Evolutionary conservation across 2,113 vertebrate species (phyloP), one percentile per base, ranked within the genome.

Genomic region (Cephalopholis sonnerati): DNA sequence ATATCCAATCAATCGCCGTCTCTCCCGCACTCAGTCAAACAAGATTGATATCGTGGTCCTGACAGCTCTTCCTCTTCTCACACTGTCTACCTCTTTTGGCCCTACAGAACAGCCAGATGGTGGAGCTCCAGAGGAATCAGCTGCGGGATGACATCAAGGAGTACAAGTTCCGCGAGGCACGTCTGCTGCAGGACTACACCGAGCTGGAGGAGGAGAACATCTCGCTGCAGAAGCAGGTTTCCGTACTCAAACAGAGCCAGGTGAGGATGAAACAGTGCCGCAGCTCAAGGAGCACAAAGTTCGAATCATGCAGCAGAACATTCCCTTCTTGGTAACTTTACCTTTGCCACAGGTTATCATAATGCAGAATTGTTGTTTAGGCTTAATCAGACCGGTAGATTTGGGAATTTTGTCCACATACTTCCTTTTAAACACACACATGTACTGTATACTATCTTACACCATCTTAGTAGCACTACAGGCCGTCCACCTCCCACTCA

Each of bases 141-240:
- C 96, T 99, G 84, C 96, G 97, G 9, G 98, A 99, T 67, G 98
- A 99, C 92, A 96, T 99, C 91, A 98, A 99, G 91, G 98, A 99
- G 85, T 99, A 98, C 90, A 99, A 99, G 92, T 97, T 99, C 91
- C 91, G 97, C 72, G 98, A 99, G 93, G 94, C 97, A 0, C 97
- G 98, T 17, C 94, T 99, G 88, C 95, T 99, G 87, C 98, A 99
- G 94, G 98, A 99, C 94, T 99, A 97, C 93, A 97, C 97, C 0
- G 98, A 99, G 91, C 96, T 99, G 65, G 98, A 99, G 90, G 98
- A 99, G 90, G 98, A 99, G 94, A 99, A 99, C 94, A 99, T 99
- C 93, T 97, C 96, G n/a, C 94, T 99, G 68, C 98, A 99, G 95
- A 99, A 99, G 90, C 98, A 99, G 93, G 98, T 99, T 58, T 99